A percentile compares a stretch with the other conserved stretches of the same genome.
Evolutionary conservation across 2,113 vertebrate species (phyloP).

Genomic region (Laterallus jamaicensis): DNA sequence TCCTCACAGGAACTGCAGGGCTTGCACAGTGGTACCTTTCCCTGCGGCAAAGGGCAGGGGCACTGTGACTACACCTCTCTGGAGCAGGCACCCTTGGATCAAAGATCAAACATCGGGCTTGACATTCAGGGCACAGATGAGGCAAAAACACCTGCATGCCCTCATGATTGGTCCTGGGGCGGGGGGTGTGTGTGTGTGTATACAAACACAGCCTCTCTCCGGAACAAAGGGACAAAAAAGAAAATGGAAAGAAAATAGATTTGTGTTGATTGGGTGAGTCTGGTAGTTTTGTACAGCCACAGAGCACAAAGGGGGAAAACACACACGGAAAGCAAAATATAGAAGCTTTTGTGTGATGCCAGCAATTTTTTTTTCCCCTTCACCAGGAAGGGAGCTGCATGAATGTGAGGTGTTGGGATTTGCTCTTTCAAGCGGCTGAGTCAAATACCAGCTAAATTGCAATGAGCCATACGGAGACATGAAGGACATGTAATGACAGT

Average conservation of each 20-base stretch:
- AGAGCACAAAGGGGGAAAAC: constrained; percentile 9
- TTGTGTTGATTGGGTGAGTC: neutral
- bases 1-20: neutral
- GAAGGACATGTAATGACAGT: constrained; percentile 52
- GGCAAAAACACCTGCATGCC: neutral
- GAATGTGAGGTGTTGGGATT: neutral
- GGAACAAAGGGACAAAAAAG: neutral
- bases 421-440: constrained; percentile 44
- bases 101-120: neutral
- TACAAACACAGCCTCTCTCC: neutral
- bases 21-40: neutral
- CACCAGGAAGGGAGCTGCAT: neutral
- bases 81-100: neutral
- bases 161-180: accelerated
- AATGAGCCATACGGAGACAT: neutral
- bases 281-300: neutral
- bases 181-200: accelerated
- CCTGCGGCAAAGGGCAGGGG: neutral
- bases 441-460: constrained; percentile 49
- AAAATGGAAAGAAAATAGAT: neutral
- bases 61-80: accelerated
- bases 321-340: neutral
- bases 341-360: constrained; percentile 26
- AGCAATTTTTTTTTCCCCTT: constrained; percentile 30
- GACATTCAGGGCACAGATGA: neutral